Evolutionary conservation across 2,113 vertebrate species (phyloP).

Genomic region (Hippocampus abdominalis): DNA sequence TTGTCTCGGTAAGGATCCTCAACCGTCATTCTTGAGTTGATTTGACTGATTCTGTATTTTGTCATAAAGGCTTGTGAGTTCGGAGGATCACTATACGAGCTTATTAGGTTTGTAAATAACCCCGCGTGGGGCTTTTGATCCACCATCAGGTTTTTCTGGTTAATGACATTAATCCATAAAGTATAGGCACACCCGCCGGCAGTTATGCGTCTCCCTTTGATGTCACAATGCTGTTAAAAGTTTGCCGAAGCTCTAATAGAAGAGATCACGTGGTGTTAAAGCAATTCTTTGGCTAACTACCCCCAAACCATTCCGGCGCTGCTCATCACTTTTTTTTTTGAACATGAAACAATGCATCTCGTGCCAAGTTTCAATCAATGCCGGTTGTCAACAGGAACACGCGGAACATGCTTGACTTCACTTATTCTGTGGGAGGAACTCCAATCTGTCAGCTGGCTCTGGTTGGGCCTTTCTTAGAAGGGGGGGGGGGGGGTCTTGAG

Average conservation of each 20-base stretch:
- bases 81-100: slow-evolving; percentile 13
- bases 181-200: not conserved
- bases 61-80: not conserved
- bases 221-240: not conserved
- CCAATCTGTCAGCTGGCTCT: slow-evolving; percentile 53
- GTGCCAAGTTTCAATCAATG: slow-evolving; percentile 21
- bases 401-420: slow-evolving; percentile 52
- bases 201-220: not conserved
- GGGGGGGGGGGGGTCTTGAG: slow-evolving; percentile 1
- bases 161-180: not conserved
- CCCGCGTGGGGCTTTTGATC: slow-evolving; percentile 9
- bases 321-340: slow-evolving; percentile 1
- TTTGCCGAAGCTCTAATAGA: not conserved
- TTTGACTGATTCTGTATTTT: not conserved
- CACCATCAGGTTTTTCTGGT: slow-evolving; percentile 7
- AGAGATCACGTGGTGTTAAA: not conserved
- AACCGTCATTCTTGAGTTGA: not conserved
- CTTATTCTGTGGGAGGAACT: slow-evolving; percentile 52
- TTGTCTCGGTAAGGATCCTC: not conserved
- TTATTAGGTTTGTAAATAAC: slow-evolving; percentile 15
- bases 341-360: not conserved
- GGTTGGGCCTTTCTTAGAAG: slow-evolving; percentile 16
- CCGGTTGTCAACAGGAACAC: slow-evolving; percentile 50
- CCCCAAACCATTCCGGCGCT: slow-evolving; percentile 35
- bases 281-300: not conserved